These are phyloP conservation scores for Isoperla grammatica DNA, from an alignment of 2,888 invertebrate species.

Conservation along the genomic window DNA sequence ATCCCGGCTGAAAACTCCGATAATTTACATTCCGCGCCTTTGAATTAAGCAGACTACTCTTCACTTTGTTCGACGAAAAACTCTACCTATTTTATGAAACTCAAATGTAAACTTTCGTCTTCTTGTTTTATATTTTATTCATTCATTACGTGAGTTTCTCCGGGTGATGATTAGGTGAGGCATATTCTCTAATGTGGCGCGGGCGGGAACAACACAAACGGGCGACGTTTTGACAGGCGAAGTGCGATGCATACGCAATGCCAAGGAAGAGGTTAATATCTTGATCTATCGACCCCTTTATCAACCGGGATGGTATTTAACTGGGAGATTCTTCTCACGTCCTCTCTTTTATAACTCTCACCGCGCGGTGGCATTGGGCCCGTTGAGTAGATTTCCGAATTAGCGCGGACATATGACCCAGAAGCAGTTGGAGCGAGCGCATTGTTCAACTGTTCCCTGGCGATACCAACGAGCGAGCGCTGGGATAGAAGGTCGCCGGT, in stretches of 20 bases:
- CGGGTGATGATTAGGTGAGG: conserved; percentile 1
- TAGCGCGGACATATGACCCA: too few species aligned
- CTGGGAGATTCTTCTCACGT: conserved; percentile 6
- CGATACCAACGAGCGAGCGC: neutral
- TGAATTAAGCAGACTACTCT: conserved; percentile 26
- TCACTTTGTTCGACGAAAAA: neutral
- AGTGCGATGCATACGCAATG: too few species aligned
- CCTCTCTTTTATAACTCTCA: conserved; percentile 2
- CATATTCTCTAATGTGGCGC: neutral
- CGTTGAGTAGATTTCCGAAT: too few species aligned
- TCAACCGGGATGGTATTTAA: neutral
- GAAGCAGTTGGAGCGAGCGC: neutral
- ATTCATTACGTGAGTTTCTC: conserved; percentile 1
- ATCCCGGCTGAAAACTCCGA: conserved; percentile 25
- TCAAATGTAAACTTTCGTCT: conserved; percentile 17
- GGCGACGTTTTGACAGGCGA: too few species aligned
- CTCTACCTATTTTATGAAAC: conserved; percentile 13
- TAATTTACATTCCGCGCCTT: conserved; percentile 31
- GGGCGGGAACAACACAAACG: neutral
- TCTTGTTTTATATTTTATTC: conserved; percentile 12
- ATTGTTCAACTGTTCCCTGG: conserved; percentile 6
- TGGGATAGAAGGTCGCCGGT: neutral
- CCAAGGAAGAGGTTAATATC: conserved; percentile 3
- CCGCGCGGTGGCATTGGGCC: neutral
- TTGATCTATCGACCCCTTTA: conserved; percentile 7